phyloP scores from a whole-genome alignment of 92 coral and sea anemone genomes.

The Paramuricea clavata region DNA sequence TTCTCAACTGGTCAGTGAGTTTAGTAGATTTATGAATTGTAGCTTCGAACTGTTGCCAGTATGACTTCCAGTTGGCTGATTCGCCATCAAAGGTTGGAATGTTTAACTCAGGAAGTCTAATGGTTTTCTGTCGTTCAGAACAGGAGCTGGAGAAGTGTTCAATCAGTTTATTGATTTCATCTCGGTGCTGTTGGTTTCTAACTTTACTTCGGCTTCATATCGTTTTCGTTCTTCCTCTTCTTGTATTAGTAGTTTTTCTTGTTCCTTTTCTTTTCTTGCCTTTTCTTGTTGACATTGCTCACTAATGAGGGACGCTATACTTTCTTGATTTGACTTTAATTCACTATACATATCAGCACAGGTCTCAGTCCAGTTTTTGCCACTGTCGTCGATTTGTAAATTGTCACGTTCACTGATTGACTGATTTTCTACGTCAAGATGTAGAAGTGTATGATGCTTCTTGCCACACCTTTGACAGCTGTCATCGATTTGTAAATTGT shows the following conservation, averaged over 20 bases:
- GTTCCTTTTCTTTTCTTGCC: no score
- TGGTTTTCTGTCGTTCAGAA: conserved; percentile 14
- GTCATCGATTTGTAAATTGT: neutral
- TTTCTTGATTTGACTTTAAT: neutral
- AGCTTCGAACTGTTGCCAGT: conserved; percentile 74
- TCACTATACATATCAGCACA: no score
- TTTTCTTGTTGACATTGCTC: neutral
- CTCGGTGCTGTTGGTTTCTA: conserved; percentile 33
- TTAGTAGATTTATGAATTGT: conserved; percentile 65
- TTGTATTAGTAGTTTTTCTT: neutral
- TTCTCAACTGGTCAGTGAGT: conserved; percentile 50
- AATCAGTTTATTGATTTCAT: conserved; percentile 18
- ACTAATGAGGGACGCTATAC: neutral
- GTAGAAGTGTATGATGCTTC: no score
- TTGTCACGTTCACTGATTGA: no score
- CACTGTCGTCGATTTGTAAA: neutral
- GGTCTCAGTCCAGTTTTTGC: conserved; percentile 1
- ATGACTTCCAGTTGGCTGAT: conserved; percentile 65
- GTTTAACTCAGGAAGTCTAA: conserved; percentile 48
- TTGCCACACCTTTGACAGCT: no score
- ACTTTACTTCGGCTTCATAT: conserved; percentile 1
- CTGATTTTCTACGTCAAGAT: no score
- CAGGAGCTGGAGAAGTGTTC: conserved; percentile 17
- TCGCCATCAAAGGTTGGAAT: conserved; percentile 68
- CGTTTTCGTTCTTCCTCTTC: conserved; percentile 30